phyloP scores from a whole-genome alignment of 2,888 invertebrate species.

The Agrochola lota region DNA sequence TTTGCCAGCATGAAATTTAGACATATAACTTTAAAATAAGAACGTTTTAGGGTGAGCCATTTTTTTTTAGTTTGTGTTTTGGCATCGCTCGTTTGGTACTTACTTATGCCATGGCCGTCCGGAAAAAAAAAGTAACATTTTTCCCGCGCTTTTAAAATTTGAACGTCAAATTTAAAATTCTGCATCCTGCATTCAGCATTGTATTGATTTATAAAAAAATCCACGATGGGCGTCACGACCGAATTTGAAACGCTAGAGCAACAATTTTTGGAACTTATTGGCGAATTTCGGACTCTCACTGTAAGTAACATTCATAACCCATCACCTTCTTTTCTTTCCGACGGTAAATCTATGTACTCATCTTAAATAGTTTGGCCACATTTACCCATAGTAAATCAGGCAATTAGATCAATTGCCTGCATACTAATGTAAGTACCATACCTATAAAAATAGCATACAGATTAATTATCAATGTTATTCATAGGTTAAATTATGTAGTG shows the following conservation, averaged over 20 bases:
- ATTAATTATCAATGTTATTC: background rate
- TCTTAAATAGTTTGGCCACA: no score
- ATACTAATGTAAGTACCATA: background rate
- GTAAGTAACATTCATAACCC: constrained; percentile 70
- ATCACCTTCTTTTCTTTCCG: no score
- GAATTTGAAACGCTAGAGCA: constrained; percentile 84
- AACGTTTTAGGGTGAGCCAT: background rate
- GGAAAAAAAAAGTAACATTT: background rate
- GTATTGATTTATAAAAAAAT: background rate
- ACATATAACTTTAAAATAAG: background rate
- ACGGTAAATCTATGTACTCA: no score
- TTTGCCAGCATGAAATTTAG: background rate
- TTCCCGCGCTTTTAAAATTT: constrained; percentile 23
- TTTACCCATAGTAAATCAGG: background rate
- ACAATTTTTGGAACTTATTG: constrained; percentile 81
- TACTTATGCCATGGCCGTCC: background rate
- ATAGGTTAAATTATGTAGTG: background rate
- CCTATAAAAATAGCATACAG: no score
- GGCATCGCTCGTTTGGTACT: no score
- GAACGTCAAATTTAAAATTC: background rate
- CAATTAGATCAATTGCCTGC: no score
- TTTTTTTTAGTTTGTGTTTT: background rate
- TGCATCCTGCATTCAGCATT: background rate
- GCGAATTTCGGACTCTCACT: constrained; percentile 79
- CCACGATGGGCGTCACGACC: constrained; percentile 62